These are phyloP conservation scores for Peromyscus californicus DNA, from an alignment of 2,113 vertebrate species.

Conservation along the genomic window DNA sequence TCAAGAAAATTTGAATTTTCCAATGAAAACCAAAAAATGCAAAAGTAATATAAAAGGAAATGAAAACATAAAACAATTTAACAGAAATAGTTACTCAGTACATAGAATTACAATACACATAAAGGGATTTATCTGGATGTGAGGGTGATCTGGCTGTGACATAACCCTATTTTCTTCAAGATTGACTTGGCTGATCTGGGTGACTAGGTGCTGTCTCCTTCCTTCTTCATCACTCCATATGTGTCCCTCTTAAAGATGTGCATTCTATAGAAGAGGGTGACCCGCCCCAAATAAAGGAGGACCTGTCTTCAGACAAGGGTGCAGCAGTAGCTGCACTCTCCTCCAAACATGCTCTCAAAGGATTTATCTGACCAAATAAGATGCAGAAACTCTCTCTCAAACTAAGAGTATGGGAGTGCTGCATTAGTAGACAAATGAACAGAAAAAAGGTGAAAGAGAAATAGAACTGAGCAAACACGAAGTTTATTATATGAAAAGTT, in stretches of 20 bases:
- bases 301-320: neutral
- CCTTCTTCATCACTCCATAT: neutral
- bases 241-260: neutral
- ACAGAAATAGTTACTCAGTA: constrained; percentile 13
- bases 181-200: neutral
- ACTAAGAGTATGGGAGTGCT: neutral
- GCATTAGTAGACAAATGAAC: neutral
- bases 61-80: neutral
- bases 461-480: neutral
- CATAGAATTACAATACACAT: neutral
- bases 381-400: neutral
- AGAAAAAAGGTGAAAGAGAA: neutral
- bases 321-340: neutral
- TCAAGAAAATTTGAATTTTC: neutral
- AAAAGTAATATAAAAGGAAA: neutral
- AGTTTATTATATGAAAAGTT: neutral
- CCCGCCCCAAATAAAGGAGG: neutral
- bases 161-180: neutral
- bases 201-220: neutral
- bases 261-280: no score
- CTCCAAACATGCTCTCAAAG: neutral
- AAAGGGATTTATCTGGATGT: neutral
- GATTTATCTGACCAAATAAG: neutral
- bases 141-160: neutral
- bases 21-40: neutral